A percentile compares a stretch with the other conserved stretches of the same genome.
Conservation (phyloP, 2,888 invertebrate species). For the Drosophila rellima region DNA sequence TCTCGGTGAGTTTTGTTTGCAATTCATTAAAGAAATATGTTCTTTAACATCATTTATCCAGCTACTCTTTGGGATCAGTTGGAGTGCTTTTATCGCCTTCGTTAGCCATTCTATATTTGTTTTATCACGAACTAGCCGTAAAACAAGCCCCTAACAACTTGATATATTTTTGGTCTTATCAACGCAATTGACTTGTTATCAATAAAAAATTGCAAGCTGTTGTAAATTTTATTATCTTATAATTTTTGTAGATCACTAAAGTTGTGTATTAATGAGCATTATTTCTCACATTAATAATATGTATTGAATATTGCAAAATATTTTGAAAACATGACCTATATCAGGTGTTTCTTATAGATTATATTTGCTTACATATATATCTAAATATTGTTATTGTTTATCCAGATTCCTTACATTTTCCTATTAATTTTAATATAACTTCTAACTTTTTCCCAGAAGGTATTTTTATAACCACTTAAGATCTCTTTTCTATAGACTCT, state of each 20-base stretch:
- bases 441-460: no score
- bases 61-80: conserved; percentile 12
- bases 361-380: no score
- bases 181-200: conserved; percentile 16
- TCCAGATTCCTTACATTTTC: no score
- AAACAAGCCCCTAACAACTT: conserved; percentile 41
- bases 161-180: conserved; percentile 35
- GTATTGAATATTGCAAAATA: neutral
- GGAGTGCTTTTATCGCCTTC: conserved; percentile 10
- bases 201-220: neutral
- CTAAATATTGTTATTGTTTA: no score
- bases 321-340: neutral
- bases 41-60: neutral
- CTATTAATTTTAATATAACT: no score
- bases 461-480: no score
- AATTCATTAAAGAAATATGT: conserved; percentile 43
- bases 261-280: neutral
- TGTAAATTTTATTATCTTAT: conserved; percentile 1
- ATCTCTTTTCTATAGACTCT: no score
- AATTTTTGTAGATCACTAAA: neutral
- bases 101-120: conserved; percentile 6
- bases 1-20: conserved; percentile 38
- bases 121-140: neutral
- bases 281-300: neutral
- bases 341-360: no score